Percentiles rank a stretch among this genome's conserved stretches.
These are phyloP conservation scores for Cydia pomonella DNA, from an alignment of 1,140 invertebrate species.

Conservation along the genomic window DNA sequence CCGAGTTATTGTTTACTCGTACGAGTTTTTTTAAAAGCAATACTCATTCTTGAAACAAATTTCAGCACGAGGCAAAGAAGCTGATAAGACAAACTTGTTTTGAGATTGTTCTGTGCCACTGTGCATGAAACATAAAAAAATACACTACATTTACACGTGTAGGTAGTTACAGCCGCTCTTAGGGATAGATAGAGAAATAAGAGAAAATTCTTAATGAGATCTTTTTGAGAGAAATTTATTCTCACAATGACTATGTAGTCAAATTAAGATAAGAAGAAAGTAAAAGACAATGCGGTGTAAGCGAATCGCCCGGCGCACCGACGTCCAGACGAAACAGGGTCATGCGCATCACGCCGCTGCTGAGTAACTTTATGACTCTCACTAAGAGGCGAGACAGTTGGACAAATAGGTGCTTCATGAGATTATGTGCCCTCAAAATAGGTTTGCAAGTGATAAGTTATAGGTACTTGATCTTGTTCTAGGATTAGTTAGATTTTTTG, in stretches of 20 bases:
- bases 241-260: conserved; percentile 41
- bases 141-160: not conserved
- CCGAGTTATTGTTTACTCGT: too few relatives aligned
- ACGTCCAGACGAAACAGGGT: conserved; percentile 48
- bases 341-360: conserved; percentile 41
- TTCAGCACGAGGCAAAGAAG: not conserved
- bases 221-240: conserved; percentile 34
- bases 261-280: conserved; percentile 61
- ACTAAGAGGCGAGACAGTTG: not conserved
- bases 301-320: conserved; percentile 32
- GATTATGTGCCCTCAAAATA: conserved; percentile 2
- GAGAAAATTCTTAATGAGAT: conserved; percentile 8
- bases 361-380: not conserved
- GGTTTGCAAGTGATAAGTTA: not conserved
- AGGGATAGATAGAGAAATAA: conserved; percentile 33
- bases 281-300: conserved; percentile 49
- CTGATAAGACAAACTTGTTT: not conserved
- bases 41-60: not conserved
- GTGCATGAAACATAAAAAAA: conserved; percentile 2
- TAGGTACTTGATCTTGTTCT: not conserved
- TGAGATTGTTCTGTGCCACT: conserved; percentile 5
- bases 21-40: not conserved
- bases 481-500: too few relatives aligned
- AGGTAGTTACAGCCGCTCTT: not conserved
- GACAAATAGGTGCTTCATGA: not conserved